A percentile compares a stretch with the other conserved stretches of the same genome.
These are phyloP conservation scores for Pristionchus exspectatus DNA, from an alignment of 2,888 invertebrate species.

Conservation along the genomic window DNA sequence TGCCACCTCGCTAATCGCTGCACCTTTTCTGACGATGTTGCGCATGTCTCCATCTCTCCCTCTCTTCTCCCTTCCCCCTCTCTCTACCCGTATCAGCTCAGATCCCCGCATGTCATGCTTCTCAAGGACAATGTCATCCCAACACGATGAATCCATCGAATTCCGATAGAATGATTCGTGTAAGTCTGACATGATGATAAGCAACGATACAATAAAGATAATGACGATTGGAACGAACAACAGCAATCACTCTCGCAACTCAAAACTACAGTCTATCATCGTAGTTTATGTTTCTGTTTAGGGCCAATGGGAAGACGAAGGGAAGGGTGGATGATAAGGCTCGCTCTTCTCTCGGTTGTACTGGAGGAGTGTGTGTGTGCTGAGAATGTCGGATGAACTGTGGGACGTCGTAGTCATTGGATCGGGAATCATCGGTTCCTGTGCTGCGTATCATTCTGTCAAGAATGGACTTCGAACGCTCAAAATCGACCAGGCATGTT, in stretches of 20 bases:
- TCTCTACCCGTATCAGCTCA: not conserved
- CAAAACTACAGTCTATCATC: not conserved
- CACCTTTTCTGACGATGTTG: slow-evolving; percentile 36
- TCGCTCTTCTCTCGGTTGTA: not conserved
- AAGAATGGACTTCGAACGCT: slow-evolving; percentile 3
- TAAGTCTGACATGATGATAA: not conserved
- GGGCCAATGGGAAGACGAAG: not conserved
- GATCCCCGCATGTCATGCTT: slow-evolving; percentile 33
- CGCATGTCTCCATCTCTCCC: not conserved
- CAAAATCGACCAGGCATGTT: slow-evolving; percentile 46
- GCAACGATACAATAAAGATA: not conserved
- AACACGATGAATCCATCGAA: not conserved
- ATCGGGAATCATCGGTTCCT: slow-evolving; percentile 41
- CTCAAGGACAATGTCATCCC: not conserved
- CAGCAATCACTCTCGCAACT: not conserved
- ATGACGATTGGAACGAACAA: not conserved
- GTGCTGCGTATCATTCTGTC: slow-evolving; percentile 35
- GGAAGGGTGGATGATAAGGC: slow-evolving; percentile 26
- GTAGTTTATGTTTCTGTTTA: slow-evolving; percentile 38
- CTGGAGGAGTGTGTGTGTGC: slow-evolving; percentile 1
- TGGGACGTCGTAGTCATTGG: slow-evolving; percentile 48
- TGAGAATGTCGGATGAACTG: slow-evolving; percentile 15
- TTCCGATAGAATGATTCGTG: slow-evolving; percentile 27
- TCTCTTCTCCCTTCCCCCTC: not conserved
- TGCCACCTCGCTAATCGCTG: slow-evolving; percentile 16